Conservation (phyloP, 1,140 invertebrate species). For the Arctopsyche grandis region DNA sequence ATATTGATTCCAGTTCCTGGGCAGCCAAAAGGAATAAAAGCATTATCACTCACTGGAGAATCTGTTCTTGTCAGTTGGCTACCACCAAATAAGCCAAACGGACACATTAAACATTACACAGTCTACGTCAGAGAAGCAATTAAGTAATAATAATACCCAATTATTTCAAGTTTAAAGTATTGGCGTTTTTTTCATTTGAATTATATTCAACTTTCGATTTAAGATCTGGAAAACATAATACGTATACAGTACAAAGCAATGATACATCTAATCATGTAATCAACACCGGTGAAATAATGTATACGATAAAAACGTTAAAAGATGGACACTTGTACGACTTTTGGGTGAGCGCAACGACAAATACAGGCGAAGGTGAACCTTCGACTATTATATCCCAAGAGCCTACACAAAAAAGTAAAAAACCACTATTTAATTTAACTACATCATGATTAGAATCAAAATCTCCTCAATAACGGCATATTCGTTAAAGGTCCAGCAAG, state of each 20-base stretch:
- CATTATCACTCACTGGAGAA: conserved; percentile 78
- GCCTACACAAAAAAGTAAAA: conserved; percentile 44
- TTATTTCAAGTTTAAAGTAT: background rate
- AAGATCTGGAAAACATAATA: conserved; percentile 38
- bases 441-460: background rate
- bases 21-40: conserved; percentile 83
- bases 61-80: conserved; percentile 87
- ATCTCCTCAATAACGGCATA: background rate
- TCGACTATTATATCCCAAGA: conserved; percentile 56
- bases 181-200: too few species aligned
- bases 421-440: background rate
- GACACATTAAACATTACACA: conserved; percentile 84
- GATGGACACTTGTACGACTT: conserved; percentile 79
- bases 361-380: conserved; percentile 77
- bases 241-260: conserved; percentile 39
- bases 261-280: conserved; percentile 55
- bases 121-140: conserved; percentile 79
- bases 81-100: conserved; percentile 81
- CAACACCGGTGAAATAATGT: conserved; percentile 60
- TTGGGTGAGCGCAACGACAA: conserved; percentile 87
- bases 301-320: conserved; percentile 60
- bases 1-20: conserved; percentile 76
- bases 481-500: conserved; percentile 70
- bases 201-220: background rate
- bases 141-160: conserved; percentile 54